Evolutionary conservation across 37 sponge, comb jelly and placozoan species (phyloP), one percentile per base, ranked within the genome.

Genomic region (Halichondria panicea): DNA sequence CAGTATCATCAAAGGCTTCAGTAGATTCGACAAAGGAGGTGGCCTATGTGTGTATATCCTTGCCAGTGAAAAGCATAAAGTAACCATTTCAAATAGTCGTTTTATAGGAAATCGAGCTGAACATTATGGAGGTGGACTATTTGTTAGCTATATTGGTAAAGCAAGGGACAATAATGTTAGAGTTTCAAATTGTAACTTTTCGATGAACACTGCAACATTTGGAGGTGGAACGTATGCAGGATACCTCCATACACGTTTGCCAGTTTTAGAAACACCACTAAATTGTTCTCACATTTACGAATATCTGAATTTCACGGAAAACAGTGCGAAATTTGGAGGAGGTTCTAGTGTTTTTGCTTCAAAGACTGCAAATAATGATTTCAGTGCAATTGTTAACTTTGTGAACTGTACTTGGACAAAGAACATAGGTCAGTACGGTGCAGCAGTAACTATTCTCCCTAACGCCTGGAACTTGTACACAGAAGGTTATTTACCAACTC

Each of bases 381-480:
- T 35, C 36, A n/a, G 19, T 33, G 34, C 55, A 13, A 5, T 8
- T 31, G 55, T 71, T 25, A 7, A 3, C 4, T 75, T 75, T 28
- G 15, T 30, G 30, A 75, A 61, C 19, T 75, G 63, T 24, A 60
- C 45, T 27, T 75, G 75, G 75, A 62, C 5, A 25, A 18, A 62
- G 32, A 75, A 75, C 41, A 43, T 21, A 30, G 75, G 62, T 27
- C 45, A 60, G 31, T 75, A 62, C 62, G 75, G 75, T 3, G 31
- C 75, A 60, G 75, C 75, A 19, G 58, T 75, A 27, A 45, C 9
- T 31, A 25, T 75, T 9, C 27, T 41, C 4, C 75, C 63, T 1
- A 25, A 59, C 62, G 45, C 45, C 13, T 43, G 62, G 63, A 42
- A 60, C 25, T 3, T 60, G n/a, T 43, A 60, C 57, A 15, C 33